These are phyloP conservation scores for Corticium candelabrum DNA, from an alignment of 37 sponge, comb jelly and placozoan species.

Conservation along the genomic window DNA sequence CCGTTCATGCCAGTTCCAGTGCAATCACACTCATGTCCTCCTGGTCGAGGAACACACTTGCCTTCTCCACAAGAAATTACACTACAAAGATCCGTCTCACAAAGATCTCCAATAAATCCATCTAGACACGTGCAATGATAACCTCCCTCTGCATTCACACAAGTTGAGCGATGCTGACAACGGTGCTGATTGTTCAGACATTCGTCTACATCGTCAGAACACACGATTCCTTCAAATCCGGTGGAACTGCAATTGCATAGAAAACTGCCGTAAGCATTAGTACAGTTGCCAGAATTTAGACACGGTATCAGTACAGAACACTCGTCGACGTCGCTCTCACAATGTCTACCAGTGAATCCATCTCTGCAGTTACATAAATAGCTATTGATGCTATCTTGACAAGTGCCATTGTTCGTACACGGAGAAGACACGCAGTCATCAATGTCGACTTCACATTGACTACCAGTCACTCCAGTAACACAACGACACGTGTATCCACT, in stretches of 20 bases:
- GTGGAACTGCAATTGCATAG: slow-evolving; percentile 13
- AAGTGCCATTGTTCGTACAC: slow-evolving; percentile 16
- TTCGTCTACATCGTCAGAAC: too few relatives aligned
- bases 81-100: not conserved
- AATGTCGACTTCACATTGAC: slow-evolving; percentile 1
- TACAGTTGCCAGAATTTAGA: slow-evolving; percentile 13
- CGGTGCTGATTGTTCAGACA: too few relatives aligned
- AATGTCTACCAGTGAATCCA: slow-evolving; percentile 2
- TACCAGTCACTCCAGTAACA: slow-evolving; percentile 21
- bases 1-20: too few relatives aligned
- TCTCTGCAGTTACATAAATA: not conserved
- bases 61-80: too few relatives aligned
- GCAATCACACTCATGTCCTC: too few relatives aligned
- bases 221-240: slow-evolving; percentile 18
- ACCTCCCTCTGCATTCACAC: not conserved
- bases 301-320: slow-evolving; percentile 3
- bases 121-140: not conserved
- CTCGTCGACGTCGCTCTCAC: slow-evolving; percentile 2
- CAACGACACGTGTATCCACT: slow-evolving; percentile 27
- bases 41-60: too few relatives aligned
- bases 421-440: slow-evolving; percentile 7
- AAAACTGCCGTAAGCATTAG: slow-evolving; percentile 3
- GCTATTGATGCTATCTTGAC: not conserved
- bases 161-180: too few relatives aligned
- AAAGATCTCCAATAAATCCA: not conserved